These are phyloP conservation scores for Ammodytes dubius DNA, from an alignment of 2,113 vertebrate species.

Conservation along the genomic window DNA sequence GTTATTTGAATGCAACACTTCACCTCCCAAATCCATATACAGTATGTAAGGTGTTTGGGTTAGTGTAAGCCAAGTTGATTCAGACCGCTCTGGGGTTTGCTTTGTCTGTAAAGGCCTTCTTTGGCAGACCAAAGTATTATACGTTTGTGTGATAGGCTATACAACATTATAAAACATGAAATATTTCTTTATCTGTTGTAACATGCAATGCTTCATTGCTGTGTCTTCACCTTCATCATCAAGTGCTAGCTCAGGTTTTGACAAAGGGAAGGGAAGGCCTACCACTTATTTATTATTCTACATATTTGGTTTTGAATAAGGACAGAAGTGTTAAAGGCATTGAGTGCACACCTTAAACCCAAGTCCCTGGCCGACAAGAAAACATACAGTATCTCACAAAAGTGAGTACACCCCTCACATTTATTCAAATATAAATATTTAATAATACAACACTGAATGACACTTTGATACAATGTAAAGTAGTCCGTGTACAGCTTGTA, in stretches of 20 bases:
- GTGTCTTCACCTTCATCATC: not conserved
- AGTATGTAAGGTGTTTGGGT: not conserved
- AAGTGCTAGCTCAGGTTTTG: not conserved
- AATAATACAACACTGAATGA: too few species aligned
- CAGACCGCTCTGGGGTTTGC: too few species aligned
- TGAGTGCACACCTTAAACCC: not conserved
- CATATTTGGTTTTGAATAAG: not conserved
- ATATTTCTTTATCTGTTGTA: not conserved
- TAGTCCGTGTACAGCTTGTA: too few species aligned
- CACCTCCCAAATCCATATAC: not conserved
- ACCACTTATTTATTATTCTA: not conserved
- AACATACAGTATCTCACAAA: too few species aligned
- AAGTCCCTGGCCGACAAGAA: not conserved
- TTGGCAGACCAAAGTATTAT: too few species aligned
- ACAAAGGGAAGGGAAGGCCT: too few species aligned
- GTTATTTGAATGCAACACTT: not conserved
- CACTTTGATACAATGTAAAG: too few species aligned
- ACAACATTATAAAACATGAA: not conserved
- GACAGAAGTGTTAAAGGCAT: not conserved
- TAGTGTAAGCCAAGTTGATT: not conserved
- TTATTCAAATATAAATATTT: too few species aligned
- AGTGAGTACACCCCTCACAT: too few species aligned
- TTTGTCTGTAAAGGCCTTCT: too few species aligned
- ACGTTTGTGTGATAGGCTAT: not conserved
- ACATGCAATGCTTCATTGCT: not conserved